phyloP scores from a whole-genome alignment of 2,797 vertebrate genomes.

The Neosilurus hyrtlii region DNA sequence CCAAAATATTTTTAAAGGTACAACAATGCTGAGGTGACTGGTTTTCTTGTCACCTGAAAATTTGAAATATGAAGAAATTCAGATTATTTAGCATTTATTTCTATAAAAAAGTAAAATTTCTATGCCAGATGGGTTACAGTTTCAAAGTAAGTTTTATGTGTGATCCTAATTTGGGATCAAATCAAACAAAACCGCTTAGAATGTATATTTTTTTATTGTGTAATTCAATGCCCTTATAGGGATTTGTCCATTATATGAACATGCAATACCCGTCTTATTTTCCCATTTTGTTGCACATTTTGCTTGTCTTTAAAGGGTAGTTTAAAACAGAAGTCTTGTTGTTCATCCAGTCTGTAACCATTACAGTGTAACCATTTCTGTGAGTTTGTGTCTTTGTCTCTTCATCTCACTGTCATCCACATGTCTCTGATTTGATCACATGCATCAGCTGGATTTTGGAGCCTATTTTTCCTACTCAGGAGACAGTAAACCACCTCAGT shows the following conservation, averaged over 20 bases:
- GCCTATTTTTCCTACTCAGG: constrained; percentile 72
- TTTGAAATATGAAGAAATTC: neutral
- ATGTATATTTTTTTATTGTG: neutral
- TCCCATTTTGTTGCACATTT: constrained; percentile 7
- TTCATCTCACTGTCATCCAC: constrained; percentile 65
- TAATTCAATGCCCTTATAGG: neutral
- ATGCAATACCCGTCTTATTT: neutral
- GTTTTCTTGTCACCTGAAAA: neutral
- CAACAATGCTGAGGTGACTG: neutral
- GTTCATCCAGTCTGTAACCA: constrained; percentile 44
- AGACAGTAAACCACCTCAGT: constrained; percentile 79
- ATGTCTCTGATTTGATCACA: constrained; percentile 67
- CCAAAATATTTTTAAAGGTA: neutral
- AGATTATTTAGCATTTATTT: neutral
- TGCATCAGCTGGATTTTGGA: constrained; percentile 69
- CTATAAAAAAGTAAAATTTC: neutral
- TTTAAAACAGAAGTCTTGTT: constrained; percentile 1
- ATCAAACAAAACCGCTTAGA: neutral
- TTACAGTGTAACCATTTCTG: constrained; percentile 16
- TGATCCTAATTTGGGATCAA: neutral
- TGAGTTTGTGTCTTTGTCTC: constrained; percentile 63
- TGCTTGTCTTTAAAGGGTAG: constrained; percentile 1
- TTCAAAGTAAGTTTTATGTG: too few relatives aligned
- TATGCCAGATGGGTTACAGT: too few relatives aligned
- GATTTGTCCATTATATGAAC: neutral